Evolutionary conservation across 2,113 vertebrate genomes (phyloP).

Genomic region (Brevimyrus niger): DNA sequence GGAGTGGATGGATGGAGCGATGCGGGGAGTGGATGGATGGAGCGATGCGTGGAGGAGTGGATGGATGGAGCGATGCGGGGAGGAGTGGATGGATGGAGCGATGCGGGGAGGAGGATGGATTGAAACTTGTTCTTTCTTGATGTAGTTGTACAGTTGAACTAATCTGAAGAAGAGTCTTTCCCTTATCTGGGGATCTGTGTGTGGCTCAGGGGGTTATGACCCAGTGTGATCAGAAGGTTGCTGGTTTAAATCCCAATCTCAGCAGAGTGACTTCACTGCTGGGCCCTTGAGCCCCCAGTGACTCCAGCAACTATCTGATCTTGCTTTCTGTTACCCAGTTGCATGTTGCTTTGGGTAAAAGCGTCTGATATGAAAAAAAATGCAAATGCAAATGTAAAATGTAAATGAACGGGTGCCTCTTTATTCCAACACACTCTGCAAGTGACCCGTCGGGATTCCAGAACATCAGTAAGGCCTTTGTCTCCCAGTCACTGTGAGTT

Average conservation of each 20-base stretch:
- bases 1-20: too few relatives aligned
- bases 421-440: background rate
- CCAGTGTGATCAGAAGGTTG: background rate
- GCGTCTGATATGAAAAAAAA: background rate
- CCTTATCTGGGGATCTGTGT: background rate
- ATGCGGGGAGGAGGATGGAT: background rate
- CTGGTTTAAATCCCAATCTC: background rate
- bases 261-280: background rate
- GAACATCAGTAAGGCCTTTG: background rate
- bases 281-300: background rate
- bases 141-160: background rate
- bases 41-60: too few relatives aligned
- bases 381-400: background rate
- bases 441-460: background rate
- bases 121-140: background rate
- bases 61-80: background rate
- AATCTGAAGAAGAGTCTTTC: background rate
- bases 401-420: background rate
- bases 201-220: background rate
- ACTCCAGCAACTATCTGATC: background rate
- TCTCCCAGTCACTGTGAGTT: background rate
- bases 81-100: too few relatives aligned
- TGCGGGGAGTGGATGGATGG: background rate
- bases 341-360: background rate
- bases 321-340: background rate